Percentiles rank a stretch among this genome's conserved stretches.
Evolutionary conservation across 2,888 invertebrate genomes (phyloP).

Genomic region (Lasioglossum zephyrum): DNA sequence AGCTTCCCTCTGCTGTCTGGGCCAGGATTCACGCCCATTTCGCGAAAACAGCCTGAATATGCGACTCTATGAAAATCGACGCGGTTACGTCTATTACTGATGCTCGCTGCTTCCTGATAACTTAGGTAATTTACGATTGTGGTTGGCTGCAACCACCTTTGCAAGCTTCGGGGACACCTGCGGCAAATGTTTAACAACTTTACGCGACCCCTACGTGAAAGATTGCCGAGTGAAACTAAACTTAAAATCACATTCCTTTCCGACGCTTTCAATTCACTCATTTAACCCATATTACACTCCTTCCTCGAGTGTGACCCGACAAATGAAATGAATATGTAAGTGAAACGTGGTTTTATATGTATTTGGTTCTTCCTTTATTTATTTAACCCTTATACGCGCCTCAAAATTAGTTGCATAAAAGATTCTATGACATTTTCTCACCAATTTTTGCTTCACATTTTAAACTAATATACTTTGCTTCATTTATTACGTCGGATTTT

Average conservation of each 20-base stretch:
- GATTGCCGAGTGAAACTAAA: background rate
- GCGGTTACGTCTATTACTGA: slow-evolving; percentile 32
- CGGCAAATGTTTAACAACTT: background rate
- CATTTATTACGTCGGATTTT: too few relatives aligned
- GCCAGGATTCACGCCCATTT: slow-evolving; percentile 7
- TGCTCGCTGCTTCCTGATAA: slow-evolving; percentile 43
- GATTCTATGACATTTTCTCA: too few relatives aligned
- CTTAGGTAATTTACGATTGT: slow-evolving; percentile 32
- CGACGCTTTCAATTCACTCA: too few relatives aligned
- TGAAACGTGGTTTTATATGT: too few relatives aligned
- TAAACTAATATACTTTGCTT: too few relatives aligned
- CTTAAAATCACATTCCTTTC: background rate
- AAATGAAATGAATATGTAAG: too few relatives aligned
- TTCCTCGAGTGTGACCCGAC: too few relatives aligned
- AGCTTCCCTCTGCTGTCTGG: background rate
- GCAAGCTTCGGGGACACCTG: background rate
- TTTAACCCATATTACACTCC: too few relatives aligned
- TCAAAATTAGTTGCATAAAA: too few relatives aligned
- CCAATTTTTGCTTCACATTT: too few relatives aligned
- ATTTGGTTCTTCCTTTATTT: too few relatives aligned
- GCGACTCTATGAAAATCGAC: slow-evolving; percentile 37
- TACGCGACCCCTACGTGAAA: background rate
- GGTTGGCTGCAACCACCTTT: background rate
- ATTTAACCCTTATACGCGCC: too few relatives aligned
- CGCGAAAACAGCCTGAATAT: slow-evolving; percentile 33